Evolutionary conservation across 2,797 vertebrate genomes (phyloP), one percentile per base, ranked within the genome.

Genomic region (Periparus ater): DNA sequence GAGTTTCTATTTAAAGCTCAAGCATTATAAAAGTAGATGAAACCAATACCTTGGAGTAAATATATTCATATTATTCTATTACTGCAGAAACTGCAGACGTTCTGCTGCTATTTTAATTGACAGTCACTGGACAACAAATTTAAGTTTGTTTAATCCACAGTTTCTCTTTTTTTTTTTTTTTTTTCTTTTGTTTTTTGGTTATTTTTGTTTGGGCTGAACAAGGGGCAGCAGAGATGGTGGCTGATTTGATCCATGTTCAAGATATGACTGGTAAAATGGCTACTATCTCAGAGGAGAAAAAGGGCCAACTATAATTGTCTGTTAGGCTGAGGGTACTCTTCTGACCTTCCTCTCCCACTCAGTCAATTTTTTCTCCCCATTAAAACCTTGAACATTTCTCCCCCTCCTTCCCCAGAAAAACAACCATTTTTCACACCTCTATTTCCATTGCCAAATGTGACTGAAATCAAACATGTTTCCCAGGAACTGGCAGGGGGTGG

Each of bases 391-490:
- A 88, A 90, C 50, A 50, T 26, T 44, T 89, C 18, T 53, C 34
- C 34, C 45, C 7, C 32, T 65, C 32, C 53, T 70, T 60, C 62
- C 36, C 58, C 27, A 76, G 65, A 91, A 90, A 88, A 92, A 77
- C 47, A 75, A 90, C 53, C 74, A 79, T 66, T 85, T 79, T 96
- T 92, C 94, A 91, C 92, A 93, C 87, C 88, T 91, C 84, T 77
- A 47, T 57, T 91, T 91, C 92, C 85, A 80, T n/a, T 83, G 94
- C 87, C 94, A 95, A 91, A 93, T 8, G 45, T 60, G 48, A 63
- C 10, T 81, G 81, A 79, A 94, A 91, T 76, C 86, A 92, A 92
- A 75, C 73, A 66, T 7, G n/a, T 20, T 93, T 91, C 67, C 77
- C 84, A 93, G 86, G 93, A 92, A 85, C 89, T 73, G 74, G 86